Evolutionary conservation across 2,113 vertebrate species (phyloP).

Genomic region (Cyphomyrus plagiostoma): DNA sequence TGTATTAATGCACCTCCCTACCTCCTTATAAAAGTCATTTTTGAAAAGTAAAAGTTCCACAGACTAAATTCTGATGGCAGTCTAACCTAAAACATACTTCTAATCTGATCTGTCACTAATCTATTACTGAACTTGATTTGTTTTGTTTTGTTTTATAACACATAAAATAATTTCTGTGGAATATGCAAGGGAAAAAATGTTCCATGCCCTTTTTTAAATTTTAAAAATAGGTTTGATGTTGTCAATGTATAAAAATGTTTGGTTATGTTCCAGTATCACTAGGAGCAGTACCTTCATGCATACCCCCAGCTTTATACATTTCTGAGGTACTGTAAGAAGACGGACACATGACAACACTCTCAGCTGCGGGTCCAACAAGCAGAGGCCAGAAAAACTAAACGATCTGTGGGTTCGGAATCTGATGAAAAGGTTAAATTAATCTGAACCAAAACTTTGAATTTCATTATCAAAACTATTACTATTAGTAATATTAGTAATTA

Average conservation of each 20-base stretch:
- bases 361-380: not conserved
- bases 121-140: not conserved
- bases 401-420: not conserved
- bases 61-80: not conserved
- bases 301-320: not conserved
- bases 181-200: not conserved
- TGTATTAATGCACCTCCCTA: not conserved
- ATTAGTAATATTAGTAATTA: no score
- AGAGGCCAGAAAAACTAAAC: not conserved
- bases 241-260: not conserved
- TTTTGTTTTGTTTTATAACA: not conserved
- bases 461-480: not conserved
- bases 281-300: not conserved
- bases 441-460: not conserved
- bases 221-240: not conserved
- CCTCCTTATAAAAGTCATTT: not conserved
- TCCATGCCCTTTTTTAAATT: no score
- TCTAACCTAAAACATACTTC: not conserved
- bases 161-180: not conserved
- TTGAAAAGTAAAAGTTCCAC: not conserved
- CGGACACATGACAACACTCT: not conserved
- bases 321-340: not conserved
- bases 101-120: not conserved
- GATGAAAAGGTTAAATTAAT: not conserved
- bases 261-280: not conserved